Evolutionary conservation across 2,888 invertebrate genomes (phyloP).

Genomic region (Chymomyza procnemis): DNA sequence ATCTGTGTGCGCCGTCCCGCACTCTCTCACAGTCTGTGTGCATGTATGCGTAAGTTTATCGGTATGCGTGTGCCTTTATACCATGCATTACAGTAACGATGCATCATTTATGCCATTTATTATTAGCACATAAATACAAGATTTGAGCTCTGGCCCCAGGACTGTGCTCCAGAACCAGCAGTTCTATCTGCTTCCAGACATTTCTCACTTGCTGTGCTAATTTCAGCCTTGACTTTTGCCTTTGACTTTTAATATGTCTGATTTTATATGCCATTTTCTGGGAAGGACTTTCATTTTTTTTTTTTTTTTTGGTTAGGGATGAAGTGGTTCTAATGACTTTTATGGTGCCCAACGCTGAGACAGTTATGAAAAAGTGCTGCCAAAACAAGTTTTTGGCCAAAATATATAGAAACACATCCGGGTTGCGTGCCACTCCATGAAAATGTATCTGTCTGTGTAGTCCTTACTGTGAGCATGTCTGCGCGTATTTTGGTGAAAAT

Average conservation of each 20-base stretch:
- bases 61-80: slow-evolving; percentile 40
- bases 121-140: slow-evolving; percentile 67
- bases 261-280: not conserved
- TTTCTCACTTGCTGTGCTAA: not conserved
- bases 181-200: not conserved
- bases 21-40: not conserved
- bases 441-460: too few relatives aligned
- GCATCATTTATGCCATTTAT: slow-evolving; percentile 73
- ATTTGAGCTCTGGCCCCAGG: slow-evolving; percentile 51
- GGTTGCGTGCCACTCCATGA: slow-evolving; percentile 2
- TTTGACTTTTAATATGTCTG: slow-evolving; percentile 27
- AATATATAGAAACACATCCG: slow-evolving; percentile 3
- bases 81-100: slow-evolving; percentile 68
- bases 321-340: not conserved
- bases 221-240: slow-evolving; percentile 10
- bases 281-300: too few relatives aligned
- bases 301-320: too few relatives aligned
- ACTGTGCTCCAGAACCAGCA: slow-evolving; percentile 6
- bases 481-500: not conserved
- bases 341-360: slow-evolving; percentile 15
- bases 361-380: not conserved
- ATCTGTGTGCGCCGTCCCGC: not conserved
- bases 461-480: slow-evolving; percentile 15
- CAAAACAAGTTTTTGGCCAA: not conserved
- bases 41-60: not conserved